These are phyloP conservation scores for Platysternon megacephalum DNA, from an alignment of 2,113 vertebrate species.

Conservation along the genomic window DNA sequence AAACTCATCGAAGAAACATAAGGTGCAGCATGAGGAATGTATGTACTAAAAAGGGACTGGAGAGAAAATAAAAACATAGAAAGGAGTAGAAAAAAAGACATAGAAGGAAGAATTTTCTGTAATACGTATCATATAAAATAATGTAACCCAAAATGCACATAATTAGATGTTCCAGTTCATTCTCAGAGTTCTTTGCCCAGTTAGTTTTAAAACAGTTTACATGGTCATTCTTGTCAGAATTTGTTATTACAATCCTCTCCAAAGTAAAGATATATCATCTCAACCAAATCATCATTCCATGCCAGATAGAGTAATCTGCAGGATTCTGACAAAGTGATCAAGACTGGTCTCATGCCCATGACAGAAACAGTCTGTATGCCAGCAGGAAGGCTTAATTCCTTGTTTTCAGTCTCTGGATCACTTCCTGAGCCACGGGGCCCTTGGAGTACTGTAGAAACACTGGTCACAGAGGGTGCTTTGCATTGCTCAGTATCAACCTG, in stretches of 20 bases:
- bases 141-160: background rate
- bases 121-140: background rate
- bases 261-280: background rate
- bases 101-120: background rate
- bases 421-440: background rate
- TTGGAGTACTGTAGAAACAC: background rate
- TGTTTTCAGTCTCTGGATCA: background rate
- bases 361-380: background rate
- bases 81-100: background rate
- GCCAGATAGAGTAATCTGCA: background rate
- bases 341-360: background rate
- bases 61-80: rapidly evolving
- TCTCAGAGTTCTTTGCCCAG: background rate
- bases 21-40: background rate
- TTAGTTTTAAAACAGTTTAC: background rate
- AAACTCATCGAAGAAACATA: background rate
- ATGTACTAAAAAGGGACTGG: background rate
- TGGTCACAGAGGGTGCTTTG: background rate
- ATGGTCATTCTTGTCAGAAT: background rate
- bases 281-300: background rate
- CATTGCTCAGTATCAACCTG: background rate
- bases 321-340: background rate
- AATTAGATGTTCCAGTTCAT: background rate
- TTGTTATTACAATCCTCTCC: background rate
- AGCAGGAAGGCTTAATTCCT: background rate